Percentiles rank a stretch among this genome's conserved stretches.
phyloP scores from a whole-genome alignment of 2,888 invertebrate genomes.

The Pocota personata region DNA sequence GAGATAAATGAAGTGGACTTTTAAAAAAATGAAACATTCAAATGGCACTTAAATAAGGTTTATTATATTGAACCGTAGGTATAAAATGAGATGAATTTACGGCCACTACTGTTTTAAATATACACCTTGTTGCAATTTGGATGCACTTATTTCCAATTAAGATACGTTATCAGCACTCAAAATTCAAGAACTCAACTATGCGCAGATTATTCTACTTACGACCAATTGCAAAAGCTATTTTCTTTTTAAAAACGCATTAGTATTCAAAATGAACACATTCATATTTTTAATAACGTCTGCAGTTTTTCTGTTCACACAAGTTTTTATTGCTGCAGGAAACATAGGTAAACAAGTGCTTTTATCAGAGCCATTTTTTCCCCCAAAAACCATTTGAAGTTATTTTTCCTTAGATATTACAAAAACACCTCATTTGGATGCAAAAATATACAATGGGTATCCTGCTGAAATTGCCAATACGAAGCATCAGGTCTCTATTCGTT shows the following conservation, averaged over 20 bases:
- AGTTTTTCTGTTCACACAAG: not conserved
- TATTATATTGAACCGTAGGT: too few species aligned
- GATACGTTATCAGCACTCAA: conserved; percentile 20
- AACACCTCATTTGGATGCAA: not conserved
- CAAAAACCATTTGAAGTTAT: not conserved
- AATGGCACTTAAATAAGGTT: too few species aligned
- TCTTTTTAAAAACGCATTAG: not conserved
- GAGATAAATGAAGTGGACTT: too few species aligned
- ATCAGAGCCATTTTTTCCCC: not conserved
- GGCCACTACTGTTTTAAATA: not conserved
- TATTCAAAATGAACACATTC: not conserved
- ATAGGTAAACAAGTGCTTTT: not conserved
- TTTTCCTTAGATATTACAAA: not conserved
- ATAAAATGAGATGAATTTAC: too few species aligned
- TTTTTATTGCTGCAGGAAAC: not conserved
- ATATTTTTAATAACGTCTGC: not conserved
- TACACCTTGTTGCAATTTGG: not conserved
- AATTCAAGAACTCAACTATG: not conserved
- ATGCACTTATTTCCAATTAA: not conserved
- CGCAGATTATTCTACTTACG: not conserved
- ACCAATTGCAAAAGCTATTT: not conserved
- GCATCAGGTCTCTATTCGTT: conserved; percentile 59
- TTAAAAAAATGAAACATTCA: too few species aligned
- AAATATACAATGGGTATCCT: conserved; percentile 50
- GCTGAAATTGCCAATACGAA: conserved; percentile 27